phyloP scores from a whole-genome alignment of 2,888 invertebrate genomes.

The Drosophila mulleri region DNA sequence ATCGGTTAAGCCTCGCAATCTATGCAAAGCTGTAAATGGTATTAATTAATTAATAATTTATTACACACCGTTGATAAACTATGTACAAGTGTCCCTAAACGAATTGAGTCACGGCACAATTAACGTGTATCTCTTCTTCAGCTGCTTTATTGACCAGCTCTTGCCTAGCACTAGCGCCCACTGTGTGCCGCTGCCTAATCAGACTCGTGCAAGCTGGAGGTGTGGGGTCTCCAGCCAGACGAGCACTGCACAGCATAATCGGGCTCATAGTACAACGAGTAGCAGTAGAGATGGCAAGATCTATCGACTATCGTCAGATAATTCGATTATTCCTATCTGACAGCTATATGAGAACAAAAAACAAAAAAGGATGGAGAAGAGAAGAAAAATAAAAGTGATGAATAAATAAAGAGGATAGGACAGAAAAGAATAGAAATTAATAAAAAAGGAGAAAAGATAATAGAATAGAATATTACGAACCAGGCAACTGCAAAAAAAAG shows the following conservation, averaged over 20 bases:
- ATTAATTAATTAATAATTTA: constrained; percentile 4
- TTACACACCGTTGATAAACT: constrained; percentile 21
- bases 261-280: neutral
- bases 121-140: constrained; percentile 5
- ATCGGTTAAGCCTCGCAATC: neutral
- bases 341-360: too few relatives aligned
- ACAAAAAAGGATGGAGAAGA: too few relatives aligned
- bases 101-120: constrained; percentile 38
- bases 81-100: neutral
- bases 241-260: neutral
- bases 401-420: too few relatives aligned
- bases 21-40: neutral
- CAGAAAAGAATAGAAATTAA: too few relatives aligned
- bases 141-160: constrained; percentile 1
- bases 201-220: neutral
- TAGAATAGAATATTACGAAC: too few relatives aligned
- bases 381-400: too few relatives aligned
- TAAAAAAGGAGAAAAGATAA: too few relatives aligned
- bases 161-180: neutral
- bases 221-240: neutral
- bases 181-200: neutral
- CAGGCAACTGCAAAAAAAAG: too few relatives aligned
- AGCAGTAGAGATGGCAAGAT: too few relatives aligned
- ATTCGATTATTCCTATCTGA: too few relatives aligned
- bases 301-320: too few relatives aligned